These are phyloP conservation scores for Eristalis intricaria DNA, from an alignment of 2,888 invertebrate genomes.

Conservation along the genomic window DNA sequence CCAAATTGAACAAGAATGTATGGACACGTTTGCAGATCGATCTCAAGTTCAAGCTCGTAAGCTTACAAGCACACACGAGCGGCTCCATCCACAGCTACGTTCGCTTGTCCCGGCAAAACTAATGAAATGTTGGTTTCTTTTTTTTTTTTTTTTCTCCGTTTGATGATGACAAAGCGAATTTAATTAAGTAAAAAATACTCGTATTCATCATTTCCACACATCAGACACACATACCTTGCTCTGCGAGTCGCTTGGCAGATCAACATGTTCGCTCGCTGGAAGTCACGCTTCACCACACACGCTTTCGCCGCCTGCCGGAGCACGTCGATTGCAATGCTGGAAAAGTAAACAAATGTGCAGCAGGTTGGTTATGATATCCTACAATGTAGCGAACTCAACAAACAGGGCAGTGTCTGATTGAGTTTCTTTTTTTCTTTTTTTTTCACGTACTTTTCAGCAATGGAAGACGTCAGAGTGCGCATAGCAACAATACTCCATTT, in stretches of 20 bases:
- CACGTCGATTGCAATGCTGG: conserved; percentile 89
- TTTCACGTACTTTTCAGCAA: conserved; percentile 83
- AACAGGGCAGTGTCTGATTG: too few species aligned
- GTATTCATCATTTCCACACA: conserved; percentile 34
- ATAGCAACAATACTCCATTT: conserved; percentile 91
- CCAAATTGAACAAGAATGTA: too few species aligned
- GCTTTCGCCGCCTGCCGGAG: conserved; percentile 93
- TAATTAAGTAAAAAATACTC: conserved; percentile 22
- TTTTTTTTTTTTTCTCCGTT: neutral
- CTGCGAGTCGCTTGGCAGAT: conserved; percentile 90
- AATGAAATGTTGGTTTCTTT: conserved; percentile 26
- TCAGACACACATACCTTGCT: conserved; percentile 77
- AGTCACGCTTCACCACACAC: conserved; percentile 94
- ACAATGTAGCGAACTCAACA: neutral
- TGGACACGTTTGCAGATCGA: neutral
- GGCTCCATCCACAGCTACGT: neutral
- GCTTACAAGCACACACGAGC: neutral
- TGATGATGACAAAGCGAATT: conserved; percentile 47
- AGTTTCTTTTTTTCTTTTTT: too few species aligned
- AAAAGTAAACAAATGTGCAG: conserved; percentile 19
- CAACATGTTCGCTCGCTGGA: conserved; percentile 90
- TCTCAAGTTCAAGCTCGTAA: neutral
- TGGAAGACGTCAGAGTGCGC: conserved; percentile 84
- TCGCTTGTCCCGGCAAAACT: conserved; percentile 7
- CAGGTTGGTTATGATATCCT: neutral